phyloP scores from a whole-genome alignment of 2,888 invertebrate genomes.

The Bembecia ichneumoniformis region DNA sequence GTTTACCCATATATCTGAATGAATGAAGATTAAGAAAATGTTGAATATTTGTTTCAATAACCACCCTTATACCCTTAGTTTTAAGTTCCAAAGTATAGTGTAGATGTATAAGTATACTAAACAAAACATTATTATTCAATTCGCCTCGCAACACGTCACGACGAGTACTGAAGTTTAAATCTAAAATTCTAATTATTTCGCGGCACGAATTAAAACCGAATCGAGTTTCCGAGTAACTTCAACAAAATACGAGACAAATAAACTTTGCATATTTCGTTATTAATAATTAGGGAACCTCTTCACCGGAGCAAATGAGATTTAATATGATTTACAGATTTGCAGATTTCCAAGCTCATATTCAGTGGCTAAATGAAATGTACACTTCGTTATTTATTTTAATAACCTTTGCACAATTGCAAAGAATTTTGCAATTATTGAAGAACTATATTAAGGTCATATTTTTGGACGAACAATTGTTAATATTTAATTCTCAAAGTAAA shows the following conservation, averaged over 20 bases:
- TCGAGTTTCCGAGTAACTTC: conserved; percentile 12
- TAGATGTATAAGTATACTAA: too few relatives aligned
- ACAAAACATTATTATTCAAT: conserved; percentile 25
- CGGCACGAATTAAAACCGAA: conserved; percentile 28
- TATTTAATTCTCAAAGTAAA: too few relatives aligned
- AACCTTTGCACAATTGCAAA: too few relatives aligned
- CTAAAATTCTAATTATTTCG: conserved; percentile 59
- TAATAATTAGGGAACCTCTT: conserved; percentile 45
- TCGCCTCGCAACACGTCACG: conserved; percentile 30
- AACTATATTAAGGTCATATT: too few relatives aligned
- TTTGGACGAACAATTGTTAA: too few relatives aligned
- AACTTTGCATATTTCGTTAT: conserved; percentile 63
- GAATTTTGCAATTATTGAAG: too few relatives aligned
- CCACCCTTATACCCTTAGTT: too few relatives aligned
- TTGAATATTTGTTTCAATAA: too few relatives aligned
- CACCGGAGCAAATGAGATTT: conserved; percentile 41
- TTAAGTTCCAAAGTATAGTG: too few relatives aligned
- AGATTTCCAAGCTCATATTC: conserved; percentile 5
- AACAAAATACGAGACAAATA: conserved; percentile 56
- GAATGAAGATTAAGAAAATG: too few relatives aligned
- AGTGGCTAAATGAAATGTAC: conserved; percentile 1
- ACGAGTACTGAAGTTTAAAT: conserved; percentile 51
- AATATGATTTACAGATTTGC: conserved; percentile 30
- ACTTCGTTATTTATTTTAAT: too few relatives aligned
- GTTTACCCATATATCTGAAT: too few relatives aligned